A percentile compares a stretch with the other conserved stretches of the same genome.
phyloP scores from a whole-genome alignment of 2,113 vertebrate genomes.

The Muscicapa adusta region DNA sequence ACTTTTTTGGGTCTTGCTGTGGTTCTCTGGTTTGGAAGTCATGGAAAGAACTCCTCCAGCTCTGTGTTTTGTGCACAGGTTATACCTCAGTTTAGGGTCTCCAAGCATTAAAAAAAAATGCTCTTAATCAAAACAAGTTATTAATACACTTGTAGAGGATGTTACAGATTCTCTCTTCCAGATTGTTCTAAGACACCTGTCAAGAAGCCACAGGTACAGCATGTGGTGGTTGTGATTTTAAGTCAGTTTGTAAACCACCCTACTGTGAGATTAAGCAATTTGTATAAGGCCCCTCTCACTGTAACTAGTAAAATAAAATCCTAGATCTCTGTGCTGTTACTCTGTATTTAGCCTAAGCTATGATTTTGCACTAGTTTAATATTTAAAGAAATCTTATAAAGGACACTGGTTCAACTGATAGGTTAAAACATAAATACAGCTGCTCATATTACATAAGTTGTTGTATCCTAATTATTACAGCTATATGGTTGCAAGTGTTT shows the following conservation, averaged over 20 bases:
- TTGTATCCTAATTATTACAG: background rate
- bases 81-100: background rate
- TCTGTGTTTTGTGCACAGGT: background rate
- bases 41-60: background rate
- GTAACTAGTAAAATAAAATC: background rate
- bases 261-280: background rate
- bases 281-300: background rate
- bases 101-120: background rate
- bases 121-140: background rate
- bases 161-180: background rate
- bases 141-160: background rate
- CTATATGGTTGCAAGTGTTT: background rate
- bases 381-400: background rate
- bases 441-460: background rate
- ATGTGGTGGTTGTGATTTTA: background rate
- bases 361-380: background rate
- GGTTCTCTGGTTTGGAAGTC: background rate
- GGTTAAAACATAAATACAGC: background rate
- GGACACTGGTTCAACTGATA: background rate
- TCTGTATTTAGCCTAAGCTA: background rate
- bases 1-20: background rate
- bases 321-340: background rate
- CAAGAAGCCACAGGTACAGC: background rate
- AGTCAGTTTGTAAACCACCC: background rate
- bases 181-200: background rate